phyloP scores from a whole-genome alignment of 1,140 invertebrate species.

The Himalopsyche phryganea region DNA sequence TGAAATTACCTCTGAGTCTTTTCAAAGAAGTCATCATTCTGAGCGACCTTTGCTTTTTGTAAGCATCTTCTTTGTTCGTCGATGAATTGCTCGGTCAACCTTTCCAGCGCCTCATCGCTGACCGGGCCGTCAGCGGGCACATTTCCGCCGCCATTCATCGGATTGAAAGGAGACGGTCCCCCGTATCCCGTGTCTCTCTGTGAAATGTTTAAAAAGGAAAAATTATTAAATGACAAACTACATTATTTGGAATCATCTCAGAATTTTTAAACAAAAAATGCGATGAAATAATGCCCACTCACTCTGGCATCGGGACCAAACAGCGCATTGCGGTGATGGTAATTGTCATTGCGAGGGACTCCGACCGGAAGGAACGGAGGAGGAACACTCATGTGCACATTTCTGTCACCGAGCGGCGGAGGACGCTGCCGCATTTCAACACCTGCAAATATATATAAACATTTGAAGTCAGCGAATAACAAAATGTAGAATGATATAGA shows the following conservation, averaged over 20 bases:
- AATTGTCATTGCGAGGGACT: no score
- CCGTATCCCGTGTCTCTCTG: background rate
- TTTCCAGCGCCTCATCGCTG: conserved; percentile 23
- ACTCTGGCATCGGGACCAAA: no score
- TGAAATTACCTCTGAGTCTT: conserved; percentile 27
- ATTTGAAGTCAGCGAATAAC: no score
- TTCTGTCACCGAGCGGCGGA: background rate
- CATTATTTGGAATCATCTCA: no score
- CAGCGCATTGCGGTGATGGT: no score
- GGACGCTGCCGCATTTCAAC: background rate
- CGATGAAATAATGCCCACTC: no score
- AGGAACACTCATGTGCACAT: background rate
- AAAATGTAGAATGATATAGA: no score
- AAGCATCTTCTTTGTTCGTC: conserved; percentile 26
- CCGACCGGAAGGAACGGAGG: background rate
- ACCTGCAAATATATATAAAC: no score
- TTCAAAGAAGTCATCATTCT: conserved; percentile 27
- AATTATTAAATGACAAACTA: no score
- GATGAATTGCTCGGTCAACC: conserved; percentile 29
- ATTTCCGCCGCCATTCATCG: background rate
- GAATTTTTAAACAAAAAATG: no score
- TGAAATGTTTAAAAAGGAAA: no score
- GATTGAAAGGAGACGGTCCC: background rate
- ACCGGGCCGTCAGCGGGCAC: conserved; percentile 1
- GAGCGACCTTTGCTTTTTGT: conserved; percentile 9